Evolutionary conservation across 2,888 invertebrate genomes (phyloP), one percentile per base, ranked within the genome.

Genomic region (Phymatocera aterrima): DNA sequence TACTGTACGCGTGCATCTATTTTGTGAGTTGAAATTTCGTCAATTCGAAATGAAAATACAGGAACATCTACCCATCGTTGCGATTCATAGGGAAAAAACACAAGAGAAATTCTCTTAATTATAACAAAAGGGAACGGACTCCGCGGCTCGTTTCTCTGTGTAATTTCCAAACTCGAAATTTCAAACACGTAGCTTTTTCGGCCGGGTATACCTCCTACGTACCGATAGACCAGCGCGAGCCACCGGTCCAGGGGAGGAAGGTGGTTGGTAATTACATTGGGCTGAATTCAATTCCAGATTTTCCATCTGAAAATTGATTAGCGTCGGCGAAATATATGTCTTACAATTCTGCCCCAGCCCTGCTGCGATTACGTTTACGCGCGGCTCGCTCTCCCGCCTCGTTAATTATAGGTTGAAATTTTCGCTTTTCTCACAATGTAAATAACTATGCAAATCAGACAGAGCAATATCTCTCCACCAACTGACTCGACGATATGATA

Each of bases 301-400:
- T 72, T 72, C 72, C 72, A 51, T 72, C 72, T 48, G n/a, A 48
- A 51, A 72, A 72, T 54, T 72, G 72, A 72, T 72, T 72, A 72
- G 48, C n/a, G n/a, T 54, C 28, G 43, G 43, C 46, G 21, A 68
- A 46, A 68, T 68, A 28, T 68, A 68, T 68, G n/a, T n/a, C n/a
- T 68, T 68, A 43, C 28, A 68, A n/a, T 68, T 68, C 28, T 37
- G 61, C 18, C 34, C 34, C 61, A 18, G 24, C 31, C 31, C 1
- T 28, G 21, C 24, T 3, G 10, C 2, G 3, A 3, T 60, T 31
- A 60, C 24, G 4, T 57, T 4, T 12, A 12, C 43, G 43, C 43
- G 43, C 12, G 21, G 28, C 21, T 28, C 57, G 57, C 31, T 8
- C 4, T 15, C n/a, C 57, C 28, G 12, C 18, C 34, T 37, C 64